These are phyloP conservation scores for Caenorhabditis drosophilae DNA, from an alignment of 2,888 invertebrate genomes.

Conservation along the genomic window DNA sequence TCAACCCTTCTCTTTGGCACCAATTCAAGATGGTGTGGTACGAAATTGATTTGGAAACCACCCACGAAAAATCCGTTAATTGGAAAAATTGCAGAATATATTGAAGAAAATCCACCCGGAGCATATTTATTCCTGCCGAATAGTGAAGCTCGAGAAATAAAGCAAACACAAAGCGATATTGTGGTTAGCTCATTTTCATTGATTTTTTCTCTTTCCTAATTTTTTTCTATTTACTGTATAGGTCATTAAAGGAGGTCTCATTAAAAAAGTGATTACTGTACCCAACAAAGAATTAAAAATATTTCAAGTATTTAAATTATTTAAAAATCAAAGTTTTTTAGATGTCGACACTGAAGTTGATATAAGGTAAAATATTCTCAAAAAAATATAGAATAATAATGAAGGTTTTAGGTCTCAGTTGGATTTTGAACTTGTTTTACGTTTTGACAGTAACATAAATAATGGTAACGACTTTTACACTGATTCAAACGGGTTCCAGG, in stretches of 20 bases:
- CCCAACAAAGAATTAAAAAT: conserved; percentile 43
- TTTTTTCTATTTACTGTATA: conserved; percentile 3
- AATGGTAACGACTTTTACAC: conserved; percentile 70
- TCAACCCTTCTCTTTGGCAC: no score
- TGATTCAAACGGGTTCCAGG: conserved; percentile 70
- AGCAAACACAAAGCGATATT: conserved; percentile 25
- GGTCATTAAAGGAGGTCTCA: conserved; percentile 52
- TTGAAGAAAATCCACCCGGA: conserved; percentile 76
- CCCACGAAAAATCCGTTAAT: conserved; percentile 12
- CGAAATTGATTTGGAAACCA: no score
- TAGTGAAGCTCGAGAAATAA: conserved; percentile 81
- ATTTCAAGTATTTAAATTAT: conserved; percentile 48
- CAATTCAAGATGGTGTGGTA: no score
- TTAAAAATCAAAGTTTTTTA: conserved; percentile 34
- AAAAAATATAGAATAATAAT: conserved; percentile 1
- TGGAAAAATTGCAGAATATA: conserved; percentile 31
- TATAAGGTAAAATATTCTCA: no score
- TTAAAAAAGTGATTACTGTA: conserved; percentile 44
- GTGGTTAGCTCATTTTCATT: conserved; percentile 15
- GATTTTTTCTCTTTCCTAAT: background rate
- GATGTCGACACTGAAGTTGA: conserved; percentile 53
- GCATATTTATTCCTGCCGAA: conserved; percentile 94
- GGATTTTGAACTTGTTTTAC: conserved; percentile 47
- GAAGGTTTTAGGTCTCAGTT: conserved; percentile 32
- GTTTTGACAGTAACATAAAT: conserved; percentile 70